These are phyloP conservation scores for Peromyscus maniculatus DNA, from an alignment of 2,113 vertebrate genomes.

Conservation along the genomic window DNA sequence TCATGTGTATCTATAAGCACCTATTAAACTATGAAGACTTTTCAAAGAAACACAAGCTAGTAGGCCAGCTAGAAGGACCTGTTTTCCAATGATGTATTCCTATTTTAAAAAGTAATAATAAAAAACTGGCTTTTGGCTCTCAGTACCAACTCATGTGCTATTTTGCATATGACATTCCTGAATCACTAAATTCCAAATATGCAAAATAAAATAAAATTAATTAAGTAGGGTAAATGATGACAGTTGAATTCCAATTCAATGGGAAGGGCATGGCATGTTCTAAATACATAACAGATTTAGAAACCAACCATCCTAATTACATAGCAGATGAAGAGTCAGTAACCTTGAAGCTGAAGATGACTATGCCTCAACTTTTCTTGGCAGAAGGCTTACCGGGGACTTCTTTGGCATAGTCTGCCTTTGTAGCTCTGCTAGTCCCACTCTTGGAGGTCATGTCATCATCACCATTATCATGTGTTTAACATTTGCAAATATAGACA, in stretches of 20 bases:
- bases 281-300: conserved; percentile 66
- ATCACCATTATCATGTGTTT: background rate
- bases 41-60: background rate
- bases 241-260: conserved; percentile 52
- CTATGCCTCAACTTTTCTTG: conserved; percentile 37
- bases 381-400: background rate
- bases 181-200: conserved; percentile 65
- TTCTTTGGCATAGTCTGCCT: background rate
- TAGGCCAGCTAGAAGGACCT: background rate
- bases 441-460: background rate
- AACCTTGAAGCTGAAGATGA: conserved; percentile 34
- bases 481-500: background rate
- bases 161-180: conserved; percentile 69
- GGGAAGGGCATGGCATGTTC: conserved; percentile 42
- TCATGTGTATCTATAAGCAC: background rate
- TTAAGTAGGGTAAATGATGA: conserved; percentile 65
- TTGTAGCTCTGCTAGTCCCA: background rate
- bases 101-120: background rate
- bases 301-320: conserved; percentile 62
- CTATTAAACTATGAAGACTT: background rate
- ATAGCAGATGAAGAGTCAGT: conserved; percentile 42
- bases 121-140: conserved; percentile 42
- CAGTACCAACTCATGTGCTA: conserved; percentile 33
- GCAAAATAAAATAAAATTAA: conserved; percentile 75
- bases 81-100: background rate